A percentile compares a stretch with the other conserved stretches of the same genome.
Conservation (phyloP, 2,797 vertebrate genomes). For the Bucorvus abyssinicus region DNA sequence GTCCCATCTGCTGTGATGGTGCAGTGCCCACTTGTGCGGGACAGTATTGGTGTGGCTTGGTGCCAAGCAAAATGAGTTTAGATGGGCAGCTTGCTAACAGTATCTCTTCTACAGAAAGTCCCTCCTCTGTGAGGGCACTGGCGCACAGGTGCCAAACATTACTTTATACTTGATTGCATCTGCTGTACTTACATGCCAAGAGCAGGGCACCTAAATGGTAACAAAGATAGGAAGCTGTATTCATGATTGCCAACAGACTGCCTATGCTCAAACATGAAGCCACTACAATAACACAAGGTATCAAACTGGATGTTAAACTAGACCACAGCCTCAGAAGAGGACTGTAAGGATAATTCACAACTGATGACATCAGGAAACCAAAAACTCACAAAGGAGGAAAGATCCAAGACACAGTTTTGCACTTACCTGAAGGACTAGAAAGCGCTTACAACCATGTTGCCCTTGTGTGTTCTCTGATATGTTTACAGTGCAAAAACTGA, state of each 20-base stretch:
- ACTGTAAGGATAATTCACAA: background rate
- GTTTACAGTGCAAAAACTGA: background rate
- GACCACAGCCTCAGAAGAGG: background rate
- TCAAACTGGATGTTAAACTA: background rate
- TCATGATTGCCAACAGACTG: background rate
- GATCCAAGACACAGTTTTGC: background rate
- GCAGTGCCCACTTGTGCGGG: fast-evolving
- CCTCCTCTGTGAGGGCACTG: background rate
- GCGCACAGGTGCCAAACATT: background rate
- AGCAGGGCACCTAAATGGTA: background rate
- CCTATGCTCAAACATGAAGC: background rate
- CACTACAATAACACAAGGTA: background rate
- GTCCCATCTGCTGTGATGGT: slow-evolving; percentile 33
- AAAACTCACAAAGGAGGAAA: fast-evolving
- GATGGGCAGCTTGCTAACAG: background rate
- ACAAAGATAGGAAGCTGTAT: background rate
- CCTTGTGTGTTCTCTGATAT: background rate
- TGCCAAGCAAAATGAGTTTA: slow-evolving; percentile 49
- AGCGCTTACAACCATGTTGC: background rate
- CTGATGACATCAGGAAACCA: background rate
- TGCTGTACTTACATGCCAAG: background rate
- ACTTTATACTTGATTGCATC: background rate
- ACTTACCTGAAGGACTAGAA: background rate
- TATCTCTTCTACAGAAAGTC: background rate
- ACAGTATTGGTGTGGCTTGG: background rate